Evolutionary conservation across 2,797 vertebrate species (phyloP).

Genomic region (Pseudotriccus pelzelni): DNA sequence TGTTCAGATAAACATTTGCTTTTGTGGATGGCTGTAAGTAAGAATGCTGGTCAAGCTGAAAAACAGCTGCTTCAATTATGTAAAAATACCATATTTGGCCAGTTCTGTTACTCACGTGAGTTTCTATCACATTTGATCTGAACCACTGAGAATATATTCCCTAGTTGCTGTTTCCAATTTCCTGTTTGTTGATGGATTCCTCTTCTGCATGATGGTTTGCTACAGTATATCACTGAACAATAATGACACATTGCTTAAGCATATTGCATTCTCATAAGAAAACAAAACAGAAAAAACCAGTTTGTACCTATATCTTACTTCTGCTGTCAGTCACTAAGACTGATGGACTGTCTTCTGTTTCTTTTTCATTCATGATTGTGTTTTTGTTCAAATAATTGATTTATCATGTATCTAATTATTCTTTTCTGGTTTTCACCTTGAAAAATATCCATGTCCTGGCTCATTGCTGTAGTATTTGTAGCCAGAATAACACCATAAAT

Average conservation of each 20-base stretch:
- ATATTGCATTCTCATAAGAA: not conserved
- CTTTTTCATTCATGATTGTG: not conserved
- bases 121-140: not conserved
- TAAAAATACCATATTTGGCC: not conserved
- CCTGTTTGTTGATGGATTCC: not conserved
- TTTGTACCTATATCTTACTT: not conserved
- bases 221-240: not conserved
- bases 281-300: not conserved
- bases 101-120: not conserved
- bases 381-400: constrained; percentile 22
- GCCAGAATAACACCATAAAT: constrained; percentile 8
- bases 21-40: not conserved
- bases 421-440: constrained; percentile 34
- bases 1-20: not conserved
- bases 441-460: not conserved
- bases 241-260: not conserved
- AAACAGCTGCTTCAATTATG: not conserved
- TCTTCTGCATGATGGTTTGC: not conserved
- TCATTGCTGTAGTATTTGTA: constrained; percentile 28
- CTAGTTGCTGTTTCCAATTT: not conserved
- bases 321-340: not conserved
- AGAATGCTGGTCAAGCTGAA: not conserved
- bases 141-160: not conserved
- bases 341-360: not conserved
- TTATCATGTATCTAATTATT: constrained; percentile 12